Evolutionary conservation across 2,888 invertebrate species (phyloP), one percentile per base, ranked within the genome.

Genomic region (Deilephila elpenor): DNA sequence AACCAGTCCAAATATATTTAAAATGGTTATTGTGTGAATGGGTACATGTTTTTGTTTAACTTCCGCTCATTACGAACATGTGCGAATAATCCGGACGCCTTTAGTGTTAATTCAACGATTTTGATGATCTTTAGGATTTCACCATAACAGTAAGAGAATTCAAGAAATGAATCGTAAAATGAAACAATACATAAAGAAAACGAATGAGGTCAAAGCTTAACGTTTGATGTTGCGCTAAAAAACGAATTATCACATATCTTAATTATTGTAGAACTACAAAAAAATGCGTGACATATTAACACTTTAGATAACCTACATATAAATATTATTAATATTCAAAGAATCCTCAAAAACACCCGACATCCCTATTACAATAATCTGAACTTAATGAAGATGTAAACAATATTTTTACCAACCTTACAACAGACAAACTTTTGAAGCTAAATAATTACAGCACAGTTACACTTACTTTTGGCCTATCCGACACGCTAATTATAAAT

Each of bases 401-500:
- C 56, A 56, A 56, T 5, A 56, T 5, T 5, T 53, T 56, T 56
- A 5, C 7, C 19, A 56, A 56, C 6, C n/a, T 56, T 6, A 56
- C 6, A 56, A 19, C 56, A 25, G 25, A 1, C 25, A 56, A 56
- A 56, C n/a, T 56, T 56, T 1, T 6, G 56, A 6, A 56, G n/a
- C 19, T 56, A 56, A 19, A n/a, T 56, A 56, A 56, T 56, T 56
- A 56, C n/a, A 5, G 5, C 56, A 56, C 56, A 56, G n/a, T n/a
- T 56, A n/a, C 56, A n/a, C 6, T 56, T 56, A n/a, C 56, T 56
- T 56, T 56, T 56, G 17, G 19, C 19, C 56, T 56, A 56, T 56
- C n/a, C n/a, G 56, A 56, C 56, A 56, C 56, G 56, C n/a, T 56
- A 56, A 56, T 56, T 56, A 56, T 56, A 56, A 56, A 56, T 56